phyloP scores from a whole-genome alignment of 2,888 invertebrate genomes.

The Hemicrepidius hirtus region DNA sequence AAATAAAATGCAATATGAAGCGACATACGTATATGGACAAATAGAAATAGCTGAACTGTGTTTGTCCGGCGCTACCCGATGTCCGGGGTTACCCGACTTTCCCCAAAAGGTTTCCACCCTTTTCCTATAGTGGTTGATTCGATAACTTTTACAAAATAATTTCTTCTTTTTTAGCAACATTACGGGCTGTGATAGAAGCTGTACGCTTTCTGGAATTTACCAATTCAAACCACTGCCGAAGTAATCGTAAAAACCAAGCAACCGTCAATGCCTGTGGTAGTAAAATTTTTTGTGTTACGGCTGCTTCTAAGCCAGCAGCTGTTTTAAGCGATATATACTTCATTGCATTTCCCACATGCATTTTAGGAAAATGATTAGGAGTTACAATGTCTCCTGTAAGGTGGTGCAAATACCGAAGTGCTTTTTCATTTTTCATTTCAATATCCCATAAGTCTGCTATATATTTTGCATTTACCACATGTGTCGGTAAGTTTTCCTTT shows the following conservation, averaged over 20 bases:
- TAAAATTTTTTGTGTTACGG: constrained; percentile 35
- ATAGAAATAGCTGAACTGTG: too few relatives aligned
- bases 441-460: constrained; percentile 35
- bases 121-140: neutral
- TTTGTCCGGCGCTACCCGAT: too few relatives aligned
- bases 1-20: too few relatives aligned
- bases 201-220: neutral
- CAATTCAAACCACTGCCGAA: too few relatives aligned
- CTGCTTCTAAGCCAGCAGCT: constrained; percentile 40
- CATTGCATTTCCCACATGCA: constrained; percentile 35
- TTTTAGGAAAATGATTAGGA: too few relatives aligned
- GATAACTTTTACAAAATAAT: neutral
- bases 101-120: constrained; percentile 16
- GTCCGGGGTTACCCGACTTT: too few relatives aligned
- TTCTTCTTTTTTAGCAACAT: neutral
- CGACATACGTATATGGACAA: too few relatives aligned
- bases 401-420: constrained; percentile 29
- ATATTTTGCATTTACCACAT: constrained; percentile 35
- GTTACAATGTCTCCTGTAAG: constrained; percentile 18
- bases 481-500: neutral
- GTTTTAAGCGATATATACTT: constrained; percentile 40
- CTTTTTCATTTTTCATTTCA: constrained; percentile 30
- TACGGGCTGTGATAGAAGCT: neutral
- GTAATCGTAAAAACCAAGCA: too few relatives aligned
- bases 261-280: constrained; percentile 26